These are phyloP conservation scores for Escarpia spicata DNA, from an alignment of 2,888 invertebrate species.

Conservation along the genomic window DNA sequence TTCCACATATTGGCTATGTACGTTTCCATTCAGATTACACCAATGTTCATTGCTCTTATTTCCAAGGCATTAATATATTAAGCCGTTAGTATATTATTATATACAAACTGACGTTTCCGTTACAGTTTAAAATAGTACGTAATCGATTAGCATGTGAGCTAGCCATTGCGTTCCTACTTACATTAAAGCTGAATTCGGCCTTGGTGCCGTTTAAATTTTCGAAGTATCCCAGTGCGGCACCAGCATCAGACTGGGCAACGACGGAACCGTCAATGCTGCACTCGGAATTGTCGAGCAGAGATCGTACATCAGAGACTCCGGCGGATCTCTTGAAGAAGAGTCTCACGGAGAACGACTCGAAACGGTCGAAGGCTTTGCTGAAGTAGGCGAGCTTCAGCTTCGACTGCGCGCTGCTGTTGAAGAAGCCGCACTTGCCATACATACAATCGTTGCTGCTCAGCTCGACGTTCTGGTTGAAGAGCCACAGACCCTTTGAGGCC, in stretches of 20 bases:
- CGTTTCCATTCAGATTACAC: no score
- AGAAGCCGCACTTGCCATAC: not conserved
- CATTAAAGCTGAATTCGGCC: no score
- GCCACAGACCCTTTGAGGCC: conserved; percentile 18
- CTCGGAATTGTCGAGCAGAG: conserved; percentile 13
- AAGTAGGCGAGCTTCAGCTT: conserved; percentile 23
- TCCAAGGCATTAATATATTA: no score
- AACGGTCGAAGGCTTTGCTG: conserved; percentile 21
- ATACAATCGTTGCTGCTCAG: not conserved
- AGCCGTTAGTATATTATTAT: no score
- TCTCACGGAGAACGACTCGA: conserved; percentile 5
- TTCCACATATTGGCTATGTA: no score
- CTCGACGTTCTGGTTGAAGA: conserved; percentile 20
- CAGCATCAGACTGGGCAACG: not conserved
- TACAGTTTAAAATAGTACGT: no score
- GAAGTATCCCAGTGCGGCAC: no score
- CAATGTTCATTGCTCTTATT: no score
- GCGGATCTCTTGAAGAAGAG: conserved; percentile 13
- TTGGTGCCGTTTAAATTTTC: no score
- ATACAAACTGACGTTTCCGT: no score
- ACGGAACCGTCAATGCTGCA: not conserved
- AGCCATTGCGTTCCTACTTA: no score
- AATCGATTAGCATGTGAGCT: no score
- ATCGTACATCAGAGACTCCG: not conserved
- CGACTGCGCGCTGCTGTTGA: conserved; percentile 20